Evolutionary conservation across 2,113 vertebrate genomes (phyloP).

Genomic region (Misgurnus mizolepis): DNA sequence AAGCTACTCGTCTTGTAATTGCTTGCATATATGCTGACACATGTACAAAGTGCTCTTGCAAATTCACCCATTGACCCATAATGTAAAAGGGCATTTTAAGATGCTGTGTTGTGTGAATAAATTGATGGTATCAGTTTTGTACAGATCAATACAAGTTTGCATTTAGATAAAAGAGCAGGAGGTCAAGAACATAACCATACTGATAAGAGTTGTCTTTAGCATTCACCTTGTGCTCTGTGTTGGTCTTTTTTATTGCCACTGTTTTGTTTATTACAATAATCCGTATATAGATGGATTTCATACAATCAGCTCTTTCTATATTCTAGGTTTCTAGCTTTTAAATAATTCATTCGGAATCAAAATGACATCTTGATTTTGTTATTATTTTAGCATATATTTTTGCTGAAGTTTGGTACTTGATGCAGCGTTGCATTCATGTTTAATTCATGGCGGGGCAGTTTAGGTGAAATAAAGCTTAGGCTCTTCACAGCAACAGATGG

Average conservation of each 20-base stretch:
- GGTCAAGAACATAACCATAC: background rate
- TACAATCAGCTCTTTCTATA: background rate
- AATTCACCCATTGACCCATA: background rate
- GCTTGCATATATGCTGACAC: conserved; percentile 7
- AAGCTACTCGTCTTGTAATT: background rate
- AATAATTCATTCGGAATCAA: background rate
- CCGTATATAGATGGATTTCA: background rate
- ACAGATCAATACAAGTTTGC: conserved; percentile 45
- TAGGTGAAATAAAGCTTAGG: conserved; percentile 30
- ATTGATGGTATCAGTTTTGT: conserved; percentile 26
- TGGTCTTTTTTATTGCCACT: background rate
- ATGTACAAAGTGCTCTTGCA: conserved; percentile 10
- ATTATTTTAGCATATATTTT: background rate
- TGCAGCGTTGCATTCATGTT: conserved; percentile 21
- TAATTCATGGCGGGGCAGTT: conserved; percentile 28
- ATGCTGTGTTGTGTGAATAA: background rate
- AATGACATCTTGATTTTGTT: background rate
- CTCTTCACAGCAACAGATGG: conserved; percentile 9
- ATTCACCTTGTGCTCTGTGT: conserved; percentile 6
- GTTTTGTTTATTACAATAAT: background rate
- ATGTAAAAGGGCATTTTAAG: conserved; percentile 7
- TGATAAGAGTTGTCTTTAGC: conserved; percentile 4
- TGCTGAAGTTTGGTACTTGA: conserved; percentile 6
- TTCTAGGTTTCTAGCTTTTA: background rate
- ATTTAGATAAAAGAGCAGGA: conserved; percentile 41